Conservation (phyloP, 2,888 invertebrate species). For the Cheilosia vulpina region DNA sequence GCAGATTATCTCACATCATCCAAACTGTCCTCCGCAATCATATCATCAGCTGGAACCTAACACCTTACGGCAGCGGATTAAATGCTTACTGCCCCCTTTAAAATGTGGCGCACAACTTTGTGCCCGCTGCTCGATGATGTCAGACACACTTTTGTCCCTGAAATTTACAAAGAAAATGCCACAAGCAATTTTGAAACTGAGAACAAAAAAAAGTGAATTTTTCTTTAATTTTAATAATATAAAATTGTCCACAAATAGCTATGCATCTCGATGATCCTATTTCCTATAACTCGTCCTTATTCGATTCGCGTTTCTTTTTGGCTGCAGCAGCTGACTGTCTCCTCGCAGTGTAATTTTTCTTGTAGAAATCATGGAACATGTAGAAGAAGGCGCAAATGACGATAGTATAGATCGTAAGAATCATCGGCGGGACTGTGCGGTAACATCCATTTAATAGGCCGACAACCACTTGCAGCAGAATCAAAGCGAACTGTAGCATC, state of each 20-base stretch:
- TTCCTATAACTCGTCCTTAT: too few relatives aligned
- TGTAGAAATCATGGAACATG: conserved; percentile 89
- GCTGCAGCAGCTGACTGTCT: conserved; percentile 5
- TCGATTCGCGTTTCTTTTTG: conserved; percentile 14
- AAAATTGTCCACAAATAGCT: too few relatives aligned
- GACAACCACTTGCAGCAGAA: conserved; percentile 86
- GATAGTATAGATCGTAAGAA: conserved; percentile 85
- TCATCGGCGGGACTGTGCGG: conserved; percentile 84
- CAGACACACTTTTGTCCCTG: neutral
- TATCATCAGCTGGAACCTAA: too few relatives aligned
- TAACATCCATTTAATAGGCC: conserved; percentile 84
- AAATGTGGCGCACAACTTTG: neutral
- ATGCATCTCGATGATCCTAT: too few relatives aligned
- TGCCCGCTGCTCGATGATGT: neutral
- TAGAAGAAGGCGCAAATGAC: conserved; percentile 88
- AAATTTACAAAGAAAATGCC: neutral
- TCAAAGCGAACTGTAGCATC: conserved; percentile 89
- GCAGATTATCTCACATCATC: neutral
- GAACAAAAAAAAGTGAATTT: neutral
- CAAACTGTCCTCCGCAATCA: neutral
- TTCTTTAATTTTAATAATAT: neutral
- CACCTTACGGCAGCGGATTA: too few relatives aligned
- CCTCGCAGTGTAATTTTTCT: conserved; percentile 79
- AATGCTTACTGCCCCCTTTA: neutral
- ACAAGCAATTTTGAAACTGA: neutral